Percentiles rank a stretch among this genome's conserved stretches.
Conservation (phyloP, 2,797 vertebrate species). For the Xyrichtys novacula region DNA sequence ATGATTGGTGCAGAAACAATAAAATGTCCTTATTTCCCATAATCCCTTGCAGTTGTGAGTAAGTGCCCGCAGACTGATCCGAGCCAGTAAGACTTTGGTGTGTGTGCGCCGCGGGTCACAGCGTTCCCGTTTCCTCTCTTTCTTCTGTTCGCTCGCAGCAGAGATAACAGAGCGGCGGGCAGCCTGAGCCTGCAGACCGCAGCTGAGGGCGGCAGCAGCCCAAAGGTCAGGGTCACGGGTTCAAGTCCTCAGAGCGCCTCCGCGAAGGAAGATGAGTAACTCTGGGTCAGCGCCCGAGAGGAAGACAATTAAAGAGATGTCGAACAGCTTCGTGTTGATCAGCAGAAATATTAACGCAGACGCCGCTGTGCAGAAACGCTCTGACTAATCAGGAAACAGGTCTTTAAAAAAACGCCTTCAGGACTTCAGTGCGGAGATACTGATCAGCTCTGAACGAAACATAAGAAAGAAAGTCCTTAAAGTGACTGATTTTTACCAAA, state of each 20-base stretch:
- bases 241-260: conserved; percentile 24
- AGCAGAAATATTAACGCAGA: conserved; percentile 3
- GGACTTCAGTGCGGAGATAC: no score
- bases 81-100: conserved; percentile 46
- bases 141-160: conserved; percentile 26
- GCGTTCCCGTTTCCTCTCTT: conserved; percentile 52
- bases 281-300: conserved; percentile 11
- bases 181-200: conserved; percentile 39
- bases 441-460: no score
- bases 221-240: conserved; percentile 55
- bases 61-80: conserved; percentile 45
- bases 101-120: conserved; percentile 37
- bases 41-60: conserved; percentile 65
- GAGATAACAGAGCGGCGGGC: conserved; percentile 45
- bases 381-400: background rate
- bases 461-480: no score
- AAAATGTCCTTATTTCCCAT: conserved; percentile 62
- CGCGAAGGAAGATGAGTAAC: conserved; percentile 18
- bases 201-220: conserved; percentile 38
- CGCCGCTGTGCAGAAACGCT: background rate
- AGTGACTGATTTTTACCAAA: no score
- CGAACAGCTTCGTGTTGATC: conserved; percentile 5
- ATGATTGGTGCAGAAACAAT: conserved; percentile 57
- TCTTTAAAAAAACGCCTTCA: background rate
- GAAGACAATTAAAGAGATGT: conserved; percentile 28